Percentiles rank a stretch among this genome's conserved stretches.
Conservation (phyloP, 2,113 vertebrate species). For the Candoia aspera region DNA sequence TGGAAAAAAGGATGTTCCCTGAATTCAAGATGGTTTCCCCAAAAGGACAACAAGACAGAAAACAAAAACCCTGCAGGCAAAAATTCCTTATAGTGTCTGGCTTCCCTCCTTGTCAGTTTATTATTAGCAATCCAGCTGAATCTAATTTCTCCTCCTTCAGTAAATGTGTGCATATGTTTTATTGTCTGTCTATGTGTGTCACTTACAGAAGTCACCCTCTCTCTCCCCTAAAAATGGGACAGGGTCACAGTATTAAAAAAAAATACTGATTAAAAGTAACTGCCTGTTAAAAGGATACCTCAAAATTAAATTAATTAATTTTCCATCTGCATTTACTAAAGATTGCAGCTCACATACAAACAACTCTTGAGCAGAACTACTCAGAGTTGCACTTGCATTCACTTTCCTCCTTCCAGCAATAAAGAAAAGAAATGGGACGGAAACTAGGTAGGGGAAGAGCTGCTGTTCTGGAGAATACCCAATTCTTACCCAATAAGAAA, state of each 20-base stretch:
- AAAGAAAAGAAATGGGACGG: background rate
- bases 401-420: background rate
- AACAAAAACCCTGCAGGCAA: background rate
- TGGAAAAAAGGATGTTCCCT: background rate
- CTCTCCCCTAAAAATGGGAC: background rate
- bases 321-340: background rate
- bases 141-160: background rate
- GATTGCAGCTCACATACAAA: background rate
- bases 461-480: background rate
- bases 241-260: background rate
- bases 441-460: background rate
- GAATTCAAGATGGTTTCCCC: background rate
- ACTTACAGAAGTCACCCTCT: background rate
- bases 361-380: background rate
- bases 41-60: background rate
- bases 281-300: background rate
- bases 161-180: background rate
- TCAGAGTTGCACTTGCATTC: background rate
- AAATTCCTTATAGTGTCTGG: background rate
- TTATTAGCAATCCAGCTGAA: background rate
- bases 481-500: background rate
- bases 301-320: background rate
- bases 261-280: background rate
- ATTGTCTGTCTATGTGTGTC: background rate
- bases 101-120: background rate